phyloP scores from a whole-genome alignment of 2,888 invertebrate species.

The Vandiemenella viatica region DNA sequence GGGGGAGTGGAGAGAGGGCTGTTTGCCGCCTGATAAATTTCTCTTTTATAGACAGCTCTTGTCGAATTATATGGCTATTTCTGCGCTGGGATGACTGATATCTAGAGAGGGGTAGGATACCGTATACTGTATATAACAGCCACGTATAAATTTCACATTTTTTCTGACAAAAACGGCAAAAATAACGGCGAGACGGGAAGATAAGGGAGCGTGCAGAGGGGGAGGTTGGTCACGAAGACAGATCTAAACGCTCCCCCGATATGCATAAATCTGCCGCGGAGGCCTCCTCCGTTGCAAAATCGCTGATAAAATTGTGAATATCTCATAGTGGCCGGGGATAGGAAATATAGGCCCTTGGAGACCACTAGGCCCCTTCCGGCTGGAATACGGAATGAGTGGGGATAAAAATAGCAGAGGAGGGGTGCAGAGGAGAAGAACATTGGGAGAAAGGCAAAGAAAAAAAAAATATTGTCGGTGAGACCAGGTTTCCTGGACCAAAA shows the following conservation, averaged over 20 bases:
- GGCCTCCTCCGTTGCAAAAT: constrained; percentile 6
- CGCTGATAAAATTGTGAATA: constrained; percentile 11
- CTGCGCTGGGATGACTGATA: constrained; percentile 5
- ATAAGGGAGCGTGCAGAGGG: too few species aligned
- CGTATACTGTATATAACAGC: not conserved
- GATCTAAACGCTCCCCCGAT: constrained; percentile 12
- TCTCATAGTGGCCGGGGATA: constrained; percentile 8
- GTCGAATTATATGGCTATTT: constrained; percentile 11
- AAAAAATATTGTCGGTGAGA: too few species aligned
- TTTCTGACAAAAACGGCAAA: constrained; percentile 7
- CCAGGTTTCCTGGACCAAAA: too few species aligned
- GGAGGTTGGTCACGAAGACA: constrained; percentile 5
- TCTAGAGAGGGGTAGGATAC: not conserved
- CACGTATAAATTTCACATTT: constrained; percentile 12
- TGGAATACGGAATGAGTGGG: not conserved
- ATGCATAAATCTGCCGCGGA: constrained; percentile 11
- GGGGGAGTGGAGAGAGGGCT: not conserved
- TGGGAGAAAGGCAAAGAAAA: too few species aligned
- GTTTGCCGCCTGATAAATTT: constrained; percentile 10
- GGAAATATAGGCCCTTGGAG: constrained; percentile 9
- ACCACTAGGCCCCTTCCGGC: constrained; percentile 3
- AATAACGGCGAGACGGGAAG: not conserved
- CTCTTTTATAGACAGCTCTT: constrained; percentile 14
- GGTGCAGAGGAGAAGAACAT: not conserved
- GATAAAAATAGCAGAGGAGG: not conserved